Evolutionary conservation across 2,888 invertebrate species (phyloP).

Genomic region (Protophormia terraenovae): DNA sequence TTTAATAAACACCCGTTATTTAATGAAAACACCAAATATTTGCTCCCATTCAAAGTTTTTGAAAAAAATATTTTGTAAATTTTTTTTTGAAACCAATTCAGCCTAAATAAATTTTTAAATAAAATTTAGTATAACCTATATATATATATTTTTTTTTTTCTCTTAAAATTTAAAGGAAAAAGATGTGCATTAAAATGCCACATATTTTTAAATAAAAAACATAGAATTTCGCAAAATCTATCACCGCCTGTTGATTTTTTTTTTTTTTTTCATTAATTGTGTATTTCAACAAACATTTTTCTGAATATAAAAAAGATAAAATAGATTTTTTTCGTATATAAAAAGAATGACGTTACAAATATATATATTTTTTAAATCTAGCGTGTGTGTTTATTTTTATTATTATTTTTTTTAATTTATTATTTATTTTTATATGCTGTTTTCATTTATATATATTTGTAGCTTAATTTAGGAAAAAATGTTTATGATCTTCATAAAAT

Average conservation of each 20-base stretch:
- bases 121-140: background rate
- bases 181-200: slow-evolving; percentile 1
- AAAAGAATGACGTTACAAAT: slow-evolving; percentile 45
- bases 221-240: slow-evolving; percentile 53
- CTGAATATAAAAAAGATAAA: background rate
- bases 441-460: slow-evolving; percentile 36
- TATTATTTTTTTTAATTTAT: slow-evolving; percentile 1
- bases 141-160: too few species aligned
- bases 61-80: background rate
- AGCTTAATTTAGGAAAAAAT: background rate
- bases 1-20: too few species aligned
- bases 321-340: background rate
- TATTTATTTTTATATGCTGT: slow-evolving; percentile 32
- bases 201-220: slow-evolving; percentile 9
- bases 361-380: background rate
- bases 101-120: background rate
- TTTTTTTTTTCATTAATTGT: background rate
- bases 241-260: slow-evolving; percentile 53
- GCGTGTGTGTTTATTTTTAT: slow-evolving; percentile 12
- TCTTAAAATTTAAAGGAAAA: background rate
- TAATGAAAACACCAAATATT: background rate
- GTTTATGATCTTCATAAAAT: slow-evolving; percentile 36
- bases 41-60: background rate
- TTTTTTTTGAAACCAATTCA: too few species aligned
- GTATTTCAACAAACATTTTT: slow-evolving; percentile 34